Conservation (phyloP, 2,888 invertebrate genomes). For the Plemyria rubiginata region DNA sequence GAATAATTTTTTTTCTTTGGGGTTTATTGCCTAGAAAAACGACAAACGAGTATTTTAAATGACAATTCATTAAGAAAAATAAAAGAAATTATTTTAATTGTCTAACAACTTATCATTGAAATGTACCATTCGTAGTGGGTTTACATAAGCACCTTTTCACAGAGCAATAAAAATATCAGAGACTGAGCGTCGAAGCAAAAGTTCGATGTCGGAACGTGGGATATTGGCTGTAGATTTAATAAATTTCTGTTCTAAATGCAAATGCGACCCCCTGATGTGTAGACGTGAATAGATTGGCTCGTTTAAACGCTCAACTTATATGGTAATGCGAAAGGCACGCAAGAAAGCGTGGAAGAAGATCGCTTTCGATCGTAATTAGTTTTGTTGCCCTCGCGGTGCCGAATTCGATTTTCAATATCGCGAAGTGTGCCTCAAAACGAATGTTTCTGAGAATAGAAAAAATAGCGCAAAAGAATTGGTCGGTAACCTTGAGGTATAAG, state of each 20-base stretch:
- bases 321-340: conserved; percentile 84
- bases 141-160: conserved; percentile 53
- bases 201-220: conserved; percentile 80
- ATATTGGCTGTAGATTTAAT: conserved; percentile 85
- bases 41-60: conserved; percentile 32
- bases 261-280: conserved; percentile 85
- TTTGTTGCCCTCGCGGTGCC: conserved; percentile 73
- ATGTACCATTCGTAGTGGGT: conserved; percentile 31
- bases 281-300: conserved; percentile 85
- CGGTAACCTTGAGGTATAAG: not conserved
- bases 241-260: conserved; percentile 85
- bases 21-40: conserved; percentile 49
- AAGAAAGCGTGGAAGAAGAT: conserved; percentile 83
- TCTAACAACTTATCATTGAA: conserved; percentile 13
- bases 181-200: conserved; percentile 72
- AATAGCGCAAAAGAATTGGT: not conserved
- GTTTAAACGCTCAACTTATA: conserved; percentile 85
- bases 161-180: conserved; percentile 73
- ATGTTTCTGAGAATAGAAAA: conserved; percentile 31
- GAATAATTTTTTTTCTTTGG: conserved; percentile 56
- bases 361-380: conserved; percentile 83
- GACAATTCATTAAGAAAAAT: conserved; percentile 31
- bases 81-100: conserved; percentile 28
- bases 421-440: conserved; percentile 30
- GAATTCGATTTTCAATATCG: conserved; percentile 70